Percentiles rank a stretch among this genome's conserved stretches.
Evolutionary conservation across 2,888 invertebrate genomes (phyloP).

Genomic region (Aethes cnicana): DNA sequence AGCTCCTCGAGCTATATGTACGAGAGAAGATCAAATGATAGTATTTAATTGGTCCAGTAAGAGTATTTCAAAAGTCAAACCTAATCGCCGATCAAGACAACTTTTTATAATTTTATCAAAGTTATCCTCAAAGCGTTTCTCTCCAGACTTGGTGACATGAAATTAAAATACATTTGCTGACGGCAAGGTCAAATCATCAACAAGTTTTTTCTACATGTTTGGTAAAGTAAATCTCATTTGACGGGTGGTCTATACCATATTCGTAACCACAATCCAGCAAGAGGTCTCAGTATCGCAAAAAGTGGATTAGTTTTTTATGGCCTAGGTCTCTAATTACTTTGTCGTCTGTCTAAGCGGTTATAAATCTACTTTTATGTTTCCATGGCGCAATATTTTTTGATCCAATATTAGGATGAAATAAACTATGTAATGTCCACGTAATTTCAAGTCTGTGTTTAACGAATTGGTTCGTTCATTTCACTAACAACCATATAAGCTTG

Average conservation of each 20-base stretch:
- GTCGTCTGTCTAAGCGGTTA: slow-evolving; percentile 2
- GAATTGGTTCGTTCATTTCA: too few species aligned
- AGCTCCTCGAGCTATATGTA: too few species aligned
- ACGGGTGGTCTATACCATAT: slow-evolving; percentile 17
- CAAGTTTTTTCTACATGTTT: slow-evolving; percentile 18
- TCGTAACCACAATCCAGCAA: slow-evolving; percentile 13
- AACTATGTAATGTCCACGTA: too few species aligned
- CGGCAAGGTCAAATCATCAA: slow-evolving; percentile 7
- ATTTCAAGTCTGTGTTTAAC: too few species aligned
- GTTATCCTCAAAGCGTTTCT: not conserved
- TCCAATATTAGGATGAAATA: too few species aligned
- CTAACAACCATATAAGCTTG: too few species aligned
- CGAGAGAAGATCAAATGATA: too few species aligned
- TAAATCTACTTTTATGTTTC: not conserved
- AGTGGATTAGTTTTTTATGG: slow-evolving; percentile 8
- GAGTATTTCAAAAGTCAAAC: too few species aligned
- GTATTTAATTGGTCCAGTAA: too few species aligned
- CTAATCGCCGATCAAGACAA: too few species aligned
- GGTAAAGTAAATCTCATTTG: slow-evolving; percentile 18
- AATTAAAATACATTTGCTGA: slow-evolving; percentile 2
- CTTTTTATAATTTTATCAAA: not conserved
- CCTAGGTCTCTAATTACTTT: slow-evolving; percentile 15
- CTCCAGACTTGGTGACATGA: slow-evolving; percentile 2
- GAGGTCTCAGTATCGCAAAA: slow-evolving; percentile 10
- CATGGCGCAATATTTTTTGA: too few species aligned